Evolutionary conservation across 2,888 invertebrate species (phyloP).

Genomic region (Orthosia cruda): DNA sequence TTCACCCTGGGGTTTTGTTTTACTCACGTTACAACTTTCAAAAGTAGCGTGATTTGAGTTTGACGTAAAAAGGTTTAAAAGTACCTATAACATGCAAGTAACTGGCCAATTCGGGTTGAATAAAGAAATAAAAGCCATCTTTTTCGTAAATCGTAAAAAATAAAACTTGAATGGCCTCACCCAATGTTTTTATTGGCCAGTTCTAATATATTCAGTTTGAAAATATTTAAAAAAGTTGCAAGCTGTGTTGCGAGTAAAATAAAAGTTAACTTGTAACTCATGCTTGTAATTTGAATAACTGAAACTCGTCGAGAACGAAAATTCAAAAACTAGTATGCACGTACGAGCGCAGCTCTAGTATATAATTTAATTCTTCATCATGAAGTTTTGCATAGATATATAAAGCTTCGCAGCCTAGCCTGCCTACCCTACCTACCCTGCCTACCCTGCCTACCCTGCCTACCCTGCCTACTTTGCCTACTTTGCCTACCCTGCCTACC

Average conservation of each 20-base stretch:
- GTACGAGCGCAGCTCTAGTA: conserved; percentile 51
- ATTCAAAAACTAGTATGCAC: conserved; percentile 32
- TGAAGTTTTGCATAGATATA: conserved; percentile 54
- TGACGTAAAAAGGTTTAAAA: conserved; percentile 1
- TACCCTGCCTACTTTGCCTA: too few relatives aligned
- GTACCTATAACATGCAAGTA: neutral
- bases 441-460: too few relatives aligned
- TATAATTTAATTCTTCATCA: conserved; percentile 53
- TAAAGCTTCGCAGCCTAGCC: conserved; percentile 22
- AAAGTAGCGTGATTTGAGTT: neutral
- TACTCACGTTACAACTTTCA: neutral
- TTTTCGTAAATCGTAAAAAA: neutral
- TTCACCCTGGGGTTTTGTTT: neutral
- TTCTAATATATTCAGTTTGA: neutral
- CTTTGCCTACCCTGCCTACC: too few relatives aligned
- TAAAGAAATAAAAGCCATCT: neutral
- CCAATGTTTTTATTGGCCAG: neutral
- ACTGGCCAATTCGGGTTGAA: neutral
- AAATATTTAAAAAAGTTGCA: neutral
- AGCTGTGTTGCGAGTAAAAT: neutral
- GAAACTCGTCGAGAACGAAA: conserved; percentile 14
- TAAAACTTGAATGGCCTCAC: neutral
- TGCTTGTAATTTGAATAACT: conserved; percentile 9
- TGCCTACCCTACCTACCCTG: too few relatives aligned
- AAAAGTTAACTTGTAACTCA: neutral